These are phyloP conservation scores for Mellivora capensis DNA, from an alignment of 2,113 vertebrate species.

Conservation along the genomic window DNA sequence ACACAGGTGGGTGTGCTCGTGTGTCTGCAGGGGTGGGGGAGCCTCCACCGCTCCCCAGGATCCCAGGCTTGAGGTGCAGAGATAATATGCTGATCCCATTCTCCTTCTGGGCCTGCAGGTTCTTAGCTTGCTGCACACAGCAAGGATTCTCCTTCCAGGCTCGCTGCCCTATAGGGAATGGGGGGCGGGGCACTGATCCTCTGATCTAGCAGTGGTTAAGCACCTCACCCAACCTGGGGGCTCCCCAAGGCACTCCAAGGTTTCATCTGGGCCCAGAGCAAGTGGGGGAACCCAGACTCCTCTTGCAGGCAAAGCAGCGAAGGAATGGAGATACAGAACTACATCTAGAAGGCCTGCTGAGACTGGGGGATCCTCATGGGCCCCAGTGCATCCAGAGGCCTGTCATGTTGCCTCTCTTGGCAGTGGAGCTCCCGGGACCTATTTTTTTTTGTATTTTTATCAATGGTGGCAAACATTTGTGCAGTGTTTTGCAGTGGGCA, in stretches of 20 bases:
- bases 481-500: not conserved
- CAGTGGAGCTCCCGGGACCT: not conserved
- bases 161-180: not conserved
- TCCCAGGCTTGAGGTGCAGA: not conserved
- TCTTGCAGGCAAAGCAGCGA: not conserved
- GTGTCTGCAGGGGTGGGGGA: not conserved
- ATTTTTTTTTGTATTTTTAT: not conserved
- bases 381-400: not conserved
- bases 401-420: not conserved
- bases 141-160: not conserved
- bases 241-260: not conserved
- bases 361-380: too few species aligned
- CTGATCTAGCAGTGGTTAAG: not conserved
- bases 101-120: not conserved
- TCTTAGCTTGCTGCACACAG: not conserved
- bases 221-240: not conserved
- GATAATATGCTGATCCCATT: not conserved
- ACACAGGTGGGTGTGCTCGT: not conserved
- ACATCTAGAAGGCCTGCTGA: rapidly evolving
- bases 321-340: not conserved
- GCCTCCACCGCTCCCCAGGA: not conserved
- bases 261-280: not conserved
- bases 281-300: not conserved
- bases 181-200: not conserved
- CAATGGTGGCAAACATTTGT: not conserved